Base-by-base conservation (phyloP, 2,797 vertebrate genomes). In the Parotocinclus haroldoi region DNA sequence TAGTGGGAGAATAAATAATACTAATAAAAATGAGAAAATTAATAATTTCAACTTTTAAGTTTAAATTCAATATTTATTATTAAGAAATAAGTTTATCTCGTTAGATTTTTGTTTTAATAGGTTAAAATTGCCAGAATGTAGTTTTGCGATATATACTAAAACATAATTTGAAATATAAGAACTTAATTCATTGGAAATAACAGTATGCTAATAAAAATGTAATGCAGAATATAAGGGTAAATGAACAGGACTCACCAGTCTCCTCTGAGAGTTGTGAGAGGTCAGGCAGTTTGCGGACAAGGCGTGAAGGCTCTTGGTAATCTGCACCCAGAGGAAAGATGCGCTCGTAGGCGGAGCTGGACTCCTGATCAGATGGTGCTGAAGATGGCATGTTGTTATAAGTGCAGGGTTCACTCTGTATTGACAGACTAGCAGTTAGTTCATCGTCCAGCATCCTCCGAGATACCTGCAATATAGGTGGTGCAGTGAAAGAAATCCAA, bases 371-470 rank as follows among this genome's bases (percentile, higher is more conserved):
- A 0, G 92, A 93, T 72, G 88, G 83, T 7, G 88, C 87, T 9
- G 92, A 87, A 11, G 93, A 93, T 63, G 69, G 75, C 71, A 92
- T 93, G 76, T 83, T 84, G 83, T 88, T 95, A 87, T 93, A 95
- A 87, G 92, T 92, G 78, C 95, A 96, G 68, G 93, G 93, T 81
- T 99, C 96, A 0, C 95, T 98, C 85, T 96, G 96, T 87, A 96
- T 88, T 75, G 95, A 98, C 81, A 98, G 93, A 89, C 94, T 97
- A 80, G 95, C 92, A 0, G 95, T 98, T 91, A 98, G 92, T 85
- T 98, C 95, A 16, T 98, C 95, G 53, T 98, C 95, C 83, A 98
- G 89, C 94, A 97, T 96, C 85, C 95, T 88, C 55, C 94, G 89
- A 7, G 95, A 96, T 3, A 93, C 94, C 96, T 98, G 86, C 54